These are phyloP conservation scores for Himalopsyche phryganea DNA, from an alignment of 1,140 invertebrate genomes.

Conservation along the genomic window DNA sequence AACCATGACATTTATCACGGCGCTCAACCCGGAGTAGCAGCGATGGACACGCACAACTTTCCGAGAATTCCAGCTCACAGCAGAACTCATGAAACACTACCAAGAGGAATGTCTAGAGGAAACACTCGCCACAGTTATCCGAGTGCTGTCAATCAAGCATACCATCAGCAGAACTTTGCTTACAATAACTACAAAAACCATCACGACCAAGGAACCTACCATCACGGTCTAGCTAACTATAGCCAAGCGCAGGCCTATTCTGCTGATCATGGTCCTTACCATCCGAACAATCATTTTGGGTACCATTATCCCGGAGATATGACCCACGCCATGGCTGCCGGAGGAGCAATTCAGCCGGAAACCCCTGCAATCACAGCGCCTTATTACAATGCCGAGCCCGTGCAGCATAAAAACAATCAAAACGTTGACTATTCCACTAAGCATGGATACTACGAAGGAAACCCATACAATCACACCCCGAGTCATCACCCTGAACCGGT, in stretches of 20 bases:
- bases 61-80: constrained; percentile 39
- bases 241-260: constrained; percentile 47
- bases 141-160: constrained; percentile 43
- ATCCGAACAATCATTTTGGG: constrained; percentile 47
- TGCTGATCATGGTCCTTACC: constrained; percentile 46
- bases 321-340: constrained; percentile 28
- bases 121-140: constrained; percentile 37
- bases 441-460: constrained; percentile 46
- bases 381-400: constrained; percentile 43
- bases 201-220: constrained; percentile 46
- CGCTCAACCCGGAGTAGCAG: constrained; percentile 36
- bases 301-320: constrained; percentile 45
- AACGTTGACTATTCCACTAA: constrained; percentile 43
- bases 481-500: constrained; percentile 39
- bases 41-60: constrained; percentile 44
- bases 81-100: constrained; percentile 25
- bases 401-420: constrained; percentile 43
- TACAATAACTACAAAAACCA: constrained; percentile 40
- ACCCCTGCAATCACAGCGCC: constrained; percentile 35
- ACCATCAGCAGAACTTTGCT: constrained; percentile 44
- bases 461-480: constrained; percentile 38
- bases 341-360: constrained; percentile 42
- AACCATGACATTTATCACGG: constrained; percentile 54
- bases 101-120: constrained; percentile 33
- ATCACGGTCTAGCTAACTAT: constrained; percentile 42